These are phyloP conservation scores for Magallana gigas DNA, from an alignment of 1,140 invertebrate genomes.

Conservation along the genomic window DNA sequence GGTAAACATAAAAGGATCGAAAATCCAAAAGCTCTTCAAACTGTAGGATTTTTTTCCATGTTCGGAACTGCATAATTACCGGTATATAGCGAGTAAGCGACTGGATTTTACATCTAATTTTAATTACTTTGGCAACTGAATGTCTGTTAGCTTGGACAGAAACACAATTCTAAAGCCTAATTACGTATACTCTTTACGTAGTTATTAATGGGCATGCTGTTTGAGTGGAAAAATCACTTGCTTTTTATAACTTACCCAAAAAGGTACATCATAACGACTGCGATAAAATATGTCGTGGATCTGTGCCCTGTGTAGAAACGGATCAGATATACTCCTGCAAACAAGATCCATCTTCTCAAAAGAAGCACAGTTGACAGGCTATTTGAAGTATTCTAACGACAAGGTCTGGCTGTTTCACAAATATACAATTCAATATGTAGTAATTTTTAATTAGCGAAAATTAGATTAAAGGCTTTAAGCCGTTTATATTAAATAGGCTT, in stretches of 20 bases:
- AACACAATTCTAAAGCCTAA: too few relatives aligned
- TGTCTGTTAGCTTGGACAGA: too few relatives aligned
- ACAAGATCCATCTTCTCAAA: not conserved
- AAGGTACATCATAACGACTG: not conserved
- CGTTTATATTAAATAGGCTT: conserved; percentile 18
- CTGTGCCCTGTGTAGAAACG: not conserved
- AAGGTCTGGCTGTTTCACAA: not conserved
- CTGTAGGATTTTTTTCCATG: too few relatives aligned
- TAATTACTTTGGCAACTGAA: too few relatives aligned
- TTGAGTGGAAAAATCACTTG: too few relatives aligned
- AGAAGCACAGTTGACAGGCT: not conserved
- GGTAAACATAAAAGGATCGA: too few relatives aligned
- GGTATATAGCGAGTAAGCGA: too few relatives aligned
- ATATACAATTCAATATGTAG: conserved; percentile 11
- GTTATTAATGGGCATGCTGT: too few relatives aligned
- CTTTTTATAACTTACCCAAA: not conserved
- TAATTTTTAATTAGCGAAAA: conserved; percentile 21
- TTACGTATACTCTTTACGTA: too few relatives aligned
- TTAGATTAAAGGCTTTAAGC: conserved; percentile 21
- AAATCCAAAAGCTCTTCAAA: too few relatives aligned
- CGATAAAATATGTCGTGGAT: not conserved
- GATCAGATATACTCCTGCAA: not conserved
- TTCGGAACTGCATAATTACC: too few relatives aligned
- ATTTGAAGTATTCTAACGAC: not conserved
- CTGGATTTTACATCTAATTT: too few relatives aligned